Evolutionary conservation across 2,797 vertebrate genomes (phyloP), one percentile per base, ranked within the genome.

Genomic region (Phataginus tetradactyla): DNA sequence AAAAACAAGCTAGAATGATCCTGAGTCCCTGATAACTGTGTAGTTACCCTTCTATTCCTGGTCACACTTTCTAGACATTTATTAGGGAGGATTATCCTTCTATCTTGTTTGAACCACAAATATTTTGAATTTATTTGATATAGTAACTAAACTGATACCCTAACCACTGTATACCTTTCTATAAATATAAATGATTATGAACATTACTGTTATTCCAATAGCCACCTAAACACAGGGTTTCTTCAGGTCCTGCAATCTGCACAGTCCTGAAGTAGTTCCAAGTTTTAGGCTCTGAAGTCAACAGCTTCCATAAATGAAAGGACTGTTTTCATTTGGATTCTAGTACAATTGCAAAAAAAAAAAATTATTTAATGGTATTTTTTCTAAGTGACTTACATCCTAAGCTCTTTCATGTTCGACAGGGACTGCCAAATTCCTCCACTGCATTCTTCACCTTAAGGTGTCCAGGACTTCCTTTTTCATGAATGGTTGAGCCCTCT

Each of bases 271-370:
- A 89, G 49, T 20, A 89, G 5, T 37, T 75, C 23, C 59, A 71
- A 59, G 25, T 77, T 95, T 94, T 68, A 90, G 13, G 8, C 17
- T 84, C 34, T 78, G 71, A 57, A 5, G 15, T 61, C 49, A 84
- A 64, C 2, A 68, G 3, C n/a, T 83, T 89, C 74, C 45, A 84
- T 57, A 64, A 86, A 59, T 18, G 34, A 84, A 10, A 95, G 4
- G 14, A 63, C 17, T 59, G 9, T 59, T 81, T 85, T 59, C 23
- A 59, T 64, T 95, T 75, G 84, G 49, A 49, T 90, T 86, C 23
- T 87, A 45, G 23, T 49, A 78, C 61, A 90, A 96, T 49, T 15
- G 25, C 89, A 95, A 95, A 51, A 69, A 90, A 90, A 85, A 45
- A 39, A 39, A 39, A 45, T 45, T 11, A 9, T 37, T 10, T 61